Base-by-base conservation (phyloP, 1,140 invertebrate genomes). In the Ephestia elutella region DNA sequence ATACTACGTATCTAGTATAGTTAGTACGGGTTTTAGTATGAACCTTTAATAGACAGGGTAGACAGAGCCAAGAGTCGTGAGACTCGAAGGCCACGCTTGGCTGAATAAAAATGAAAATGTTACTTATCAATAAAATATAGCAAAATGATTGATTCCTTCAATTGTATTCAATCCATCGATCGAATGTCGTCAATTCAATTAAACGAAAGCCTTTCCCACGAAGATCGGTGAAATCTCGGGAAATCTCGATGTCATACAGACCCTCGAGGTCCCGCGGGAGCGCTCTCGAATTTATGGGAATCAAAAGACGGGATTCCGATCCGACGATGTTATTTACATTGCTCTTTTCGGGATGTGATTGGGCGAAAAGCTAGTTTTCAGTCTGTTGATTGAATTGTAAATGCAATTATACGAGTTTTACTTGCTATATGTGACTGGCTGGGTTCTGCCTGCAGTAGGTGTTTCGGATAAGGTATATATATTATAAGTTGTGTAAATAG, bases 271-370 rank as follows among this genome's bases (percentile, higher is more conserved):
- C 59, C 66, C 44, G 55, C 25, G 65, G 56, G 50, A 63, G 56
- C 55, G 49, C 25, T 54, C 61, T 51, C 49, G 62, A 60, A 60
- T 64, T 64, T 64, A 64, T 64, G 54, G 49, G 62, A 56, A 57
- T 60, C 62, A 60, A 64, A 64, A 54, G 62, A 64, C 59, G 21
- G 54, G 62, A 44, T 19, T 49, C 32, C 38, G 9, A n/a, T 25
- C 7, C 32, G 32, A 17, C 38, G 13, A 17, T 5, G 38, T n/a
- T 44, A 44, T n/a, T 44, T 44, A 44, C 38, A 44, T 44, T 59
- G 38, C 57, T 44, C 54, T 56, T 63, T 63, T 56, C 30, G 20
- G 49, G 38, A 66, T 62, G 62, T 30, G 35, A 55, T 60, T 61
- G 62, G 65, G 63, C 13, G 13, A 35, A 10, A 13, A 13, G 13